These are phyloP conservation scores for Morelia viridis DNA, from an alignment of 2,797 vertebrate genomes.

Conservation along the genomic window DNA sequence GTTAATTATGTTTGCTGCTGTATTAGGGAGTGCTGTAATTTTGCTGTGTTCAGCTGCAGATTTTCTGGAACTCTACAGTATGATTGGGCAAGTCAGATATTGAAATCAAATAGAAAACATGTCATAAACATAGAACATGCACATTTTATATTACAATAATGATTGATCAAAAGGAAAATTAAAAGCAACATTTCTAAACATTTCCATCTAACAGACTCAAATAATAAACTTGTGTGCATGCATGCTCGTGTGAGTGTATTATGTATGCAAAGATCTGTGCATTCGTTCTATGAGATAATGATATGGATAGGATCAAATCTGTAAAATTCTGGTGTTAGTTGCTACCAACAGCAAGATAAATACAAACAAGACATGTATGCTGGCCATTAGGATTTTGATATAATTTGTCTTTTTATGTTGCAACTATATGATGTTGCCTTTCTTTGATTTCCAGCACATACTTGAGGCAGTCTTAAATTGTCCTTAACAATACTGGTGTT, in stretches of 20 bases:
- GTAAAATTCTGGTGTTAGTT: not conserved
- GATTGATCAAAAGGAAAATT: slow-evolving; percentile 2
- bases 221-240: not conserved
- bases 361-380: not conserved
- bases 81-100: slow-evolving; percentile 70
- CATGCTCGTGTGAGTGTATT: not conserved
- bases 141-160: not conserved
- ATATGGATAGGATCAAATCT: not conserved
- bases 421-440: not conserved
- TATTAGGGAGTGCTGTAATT: slow-evolving; percentile 76
- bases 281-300: not conserved
- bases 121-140: slow-evolving; percentile 17
- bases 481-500: too few relatives aligned
- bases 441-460: too few relatives aligned
- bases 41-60: slow-evolving; percentile 74
- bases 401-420: not conserved
- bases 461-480: too few relatives aligned
- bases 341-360: not conserved
- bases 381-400: not conserved
- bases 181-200: not conserved
- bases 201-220: not conserved
- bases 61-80: slow-evolving; percentile 75
- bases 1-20: slow-evolving; percentile 80
- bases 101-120: slow-evolving; percentile 52
- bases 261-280: not conserved